These are phyloP conservation scores for Campoplex capitator DNA, from an alignment of 2,888 invertebrate species.

Conservation along the genomic window DNA sequence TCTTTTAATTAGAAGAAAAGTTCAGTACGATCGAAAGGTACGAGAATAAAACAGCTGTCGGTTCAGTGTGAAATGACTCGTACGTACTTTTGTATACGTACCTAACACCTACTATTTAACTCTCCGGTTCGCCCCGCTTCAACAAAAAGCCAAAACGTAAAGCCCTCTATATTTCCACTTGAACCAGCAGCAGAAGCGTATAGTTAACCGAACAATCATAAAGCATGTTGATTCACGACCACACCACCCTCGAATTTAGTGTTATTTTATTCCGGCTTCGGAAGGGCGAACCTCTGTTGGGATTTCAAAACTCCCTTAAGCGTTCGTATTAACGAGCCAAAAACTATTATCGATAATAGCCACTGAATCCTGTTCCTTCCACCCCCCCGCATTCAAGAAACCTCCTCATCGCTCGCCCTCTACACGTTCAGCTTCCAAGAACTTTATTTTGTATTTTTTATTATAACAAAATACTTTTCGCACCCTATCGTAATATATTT, in stretches of 20 bases:
- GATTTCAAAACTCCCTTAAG: constrained; percentile 69
- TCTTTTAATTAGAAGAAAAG: background rate
- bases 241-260: constrained; percentile 74
- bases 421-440: background rate
- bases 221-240: constrained; percentile 79
- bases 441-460: background rate
- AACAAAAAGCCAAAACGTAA: constrained; percentile 17
- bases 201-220: constrained; percentile 77
- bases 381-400: background rate
- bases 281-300: constrained; percentile 22
- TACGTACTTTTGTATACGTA: background rate
- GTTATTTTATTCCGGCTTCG: constrained; percentile 75
- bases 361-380: constrained; percentile 5
- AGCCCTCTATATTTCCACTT: constrained; percentile 13
- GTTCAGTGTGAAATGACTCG: background rate
- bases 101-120: background rate
- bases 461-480: constrained; percentile 22
- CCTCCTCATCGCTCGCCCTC: background rate
- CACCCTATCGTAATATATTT: background rate
- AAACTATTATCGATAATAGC: constrained; percentile 69
- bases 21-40: background rate
- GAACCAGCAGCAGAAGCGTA: constrained; percentile 5
- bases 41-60: background rate
- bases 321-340: constrained; percentile 69
- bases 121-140: background rate